phyloP scores from a whole-genome alignment of 2,797 vertebrate species.

The Cephalopachus bancanus region DNA sequence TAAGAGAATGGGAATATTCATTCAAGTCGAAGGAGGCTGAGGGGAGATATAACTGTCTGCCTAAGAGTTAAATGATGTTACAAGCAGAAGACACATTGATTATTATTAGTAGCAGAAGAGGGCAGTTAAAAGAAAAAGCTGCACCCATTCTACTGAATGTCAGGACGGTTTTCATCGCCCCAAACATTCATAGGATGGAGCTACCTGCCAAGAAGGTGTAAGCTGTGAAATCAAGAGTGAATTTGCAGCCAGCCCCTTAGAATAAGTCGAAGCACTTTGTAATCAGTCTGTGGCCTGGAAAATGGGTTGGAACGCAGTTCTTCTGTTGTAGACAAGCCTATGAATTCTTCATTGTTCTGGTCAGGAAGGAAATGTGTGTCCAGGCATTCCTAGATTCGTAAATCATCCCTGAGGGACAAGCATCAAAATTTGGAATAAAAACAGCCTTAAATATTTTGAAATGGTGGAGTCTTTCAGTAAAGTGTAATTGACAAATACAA shows the following conservation, averaged over 20 bases:
- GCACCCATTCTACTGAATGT: slow-evolving; percentile 24
- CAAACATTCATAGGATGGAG: neutral
- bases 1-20: slow-evolving; percentile 38
- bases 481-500: neutral
- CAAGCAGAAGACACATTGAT: neutral
- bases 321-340: neutral
- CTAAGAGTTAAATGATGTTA: slow-evolving; percentile 61
- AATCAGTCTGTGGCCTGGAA: neutral
- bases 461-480: neutral
- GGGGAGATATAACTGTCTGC: slow-evolving; percentile 69
- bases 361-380: neutral
- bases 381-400: neutral
- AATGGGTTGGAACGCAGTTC: neutral
- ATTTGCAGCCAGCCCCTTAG: neutral
- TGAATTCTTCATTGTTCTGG: neutral
- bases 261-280: neutral
- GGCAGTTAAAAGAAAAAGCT: neutral
- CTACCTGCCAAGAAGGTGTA: neutral
- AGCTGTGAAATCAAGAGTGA: neutral
- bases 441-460: slow-evolving; percentile 24
- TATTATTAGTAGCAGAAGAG: neutral
- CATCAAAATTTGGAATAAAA: neutral
- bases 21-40: slow-evolving; percentile 54
- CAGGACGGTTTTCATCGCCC: slow-evolving; percentile 7
- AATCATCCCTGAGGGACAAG: neutral